Conservation (phyloP, 2,113 vertebrate genomes). For the Takifugu flavidus region DNA sequence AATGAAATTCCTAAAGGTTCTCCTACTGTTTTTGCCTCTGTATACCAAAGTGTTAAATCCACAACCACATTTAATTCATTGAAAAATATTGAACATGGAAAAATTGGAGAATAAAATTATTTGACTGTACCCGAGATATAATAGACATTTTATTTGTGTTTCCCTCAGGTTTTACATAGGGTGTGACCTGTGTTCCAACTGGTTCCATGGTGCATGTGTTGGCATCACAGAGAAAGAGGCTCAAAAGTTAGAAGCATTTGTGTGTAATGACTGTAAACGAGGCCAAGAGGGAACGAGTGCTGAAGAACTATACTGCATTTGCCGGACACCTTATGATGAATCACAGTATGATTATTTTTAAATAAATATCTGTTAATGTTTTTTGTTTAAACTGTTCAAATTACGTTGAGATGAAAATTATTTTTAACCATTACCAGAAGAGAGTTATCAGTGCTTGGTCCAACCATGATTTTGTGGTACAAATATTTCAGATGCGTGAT, state of each 20-base stretch:
- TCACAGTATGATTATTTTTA: constrained; percentile 58
- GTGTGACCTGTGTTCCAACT: constrained; percentile 99
- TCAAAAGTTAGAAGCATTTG: constrained; percentile 99
- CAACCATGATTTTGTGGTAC: too few relatives aligned
- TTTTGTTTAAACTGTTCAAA: background rate
- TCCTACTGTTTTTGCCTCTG: too few relatives aligned
- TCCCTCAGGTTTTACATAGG: constrained; percentile 97
- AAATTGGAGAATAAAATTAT: background rate
- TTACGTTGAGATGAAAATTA: too few relatives aligned
- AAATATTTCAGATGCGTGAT: too few relatives aligned
- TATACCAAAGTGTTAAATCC: too few relatives aligned
- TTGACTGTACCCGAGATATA: background rate
- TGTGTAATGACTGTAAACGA: constrained; percentile 96
- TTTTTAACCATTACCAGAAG: too few relatives aligned
- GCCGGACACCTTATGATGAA: constrained; percentile 77
- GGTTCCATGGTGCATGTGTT: constrained; percentile 98
- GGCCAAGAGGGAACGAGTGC: constrained; percentile 92
- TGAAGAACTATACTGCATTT: constrained; percentile 84
- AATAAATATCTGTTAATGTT: background rate
- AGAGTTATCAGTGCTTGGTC: too few relatives aligned
- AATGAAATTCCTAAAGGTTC: too few relatives aligned
- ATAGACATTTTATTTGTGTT: background rate
- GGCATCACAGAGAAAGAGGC: constrained; percentile 99
- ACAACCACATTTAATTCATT: too few relatives aligned
- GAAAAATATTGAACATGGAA: too few relatives aligned